Evolutionary conservation across 2,797 vertebrate species (phyloP), one percentile per base, ranked within the genome.

Genomic region (Cephalopachus bancanus): DNA sequence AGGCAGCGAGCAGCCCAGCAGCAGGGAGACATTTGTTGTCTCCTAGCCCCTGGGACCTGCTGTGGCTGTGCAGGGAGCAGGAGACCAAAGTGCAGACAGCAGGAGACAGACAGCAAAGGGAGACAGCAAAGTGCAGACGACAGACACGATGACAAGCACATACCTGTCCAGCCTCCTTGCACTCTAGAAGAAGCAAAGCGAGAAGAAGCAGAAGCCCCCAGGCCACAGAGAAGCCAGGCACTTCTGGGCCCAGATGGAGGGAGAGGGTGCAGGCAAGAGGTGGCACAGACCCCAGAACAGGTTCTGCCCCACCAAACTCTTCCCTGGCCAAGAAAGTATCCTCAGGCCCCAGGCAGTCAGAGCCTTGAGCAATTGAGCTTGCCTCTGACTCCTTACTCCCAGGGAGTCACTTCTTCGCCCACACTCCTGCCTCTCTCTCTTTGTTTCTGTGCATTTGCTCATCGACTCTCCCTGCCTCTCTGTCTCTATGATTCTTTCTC

Each of bases 11-110:
- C 98, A 96, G 97, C 97, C 98, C 97, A 96, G 97, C 98, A 98
- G 97, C 92, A 91, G 98, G 98, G 98, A 98, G 98, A 98, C 98
- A 97, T 98, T 98, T 98, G 98, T 98, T 97, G 97, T 98, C 98
- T 98, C 98, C 91, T 93, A 98, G 98, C 98, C 98, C 93, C 95
- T 97, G 98, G 98, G 98, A 98, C 98, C 97, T 97, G 97, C 97
- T 85, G 98, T 95, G 97, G 97, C 98, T 98, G 97, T 98, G 98
- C 98, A 92, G 67, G 84, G 94, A 98, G 97, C 95, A 84, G 89
- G 85, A 98, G 97, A 97, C 98, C 97, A 71, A 94, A 98, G 30
- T 81, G 44, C 44, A 44, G 44, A 7, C 44, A 5, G 44, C 44
- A 44, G 44, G 44, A 44, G 44, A 44, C 44, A n/a, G n/a, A n/a